Base-by-base conservation (phyloP, 2,113 vertebrate species). In the Tapirus terrestris region DNA sequence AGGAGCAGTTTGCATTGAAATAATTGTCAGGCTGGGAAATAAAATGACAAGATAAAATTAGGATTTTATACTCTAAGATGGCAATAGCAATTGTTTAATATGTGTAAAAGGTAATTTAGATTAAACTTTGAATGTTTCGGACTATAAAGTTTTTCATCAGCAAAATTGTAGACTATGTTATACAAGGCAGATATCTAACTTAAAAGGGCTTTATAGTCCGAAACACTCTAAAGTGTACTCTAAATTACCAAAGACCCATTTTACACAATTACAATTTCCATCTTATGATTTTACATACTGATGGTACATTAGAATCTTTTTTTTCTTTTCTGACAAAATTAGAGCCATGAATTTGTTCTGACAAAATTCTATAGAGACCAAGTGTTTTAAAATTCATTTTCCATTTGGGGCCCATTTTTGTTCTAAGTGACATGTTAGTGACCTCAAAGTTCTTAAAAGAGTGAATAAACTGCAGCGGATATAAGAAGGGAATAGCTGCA, bases 1-100 rank as follows among this genome's bases (percentile, higher is more conserved):
- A 99, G 97, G 99, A 99, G 98, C 99, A 99, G 99, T 99, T 99
- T 99, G 99, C 99, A 99, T 99, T 99, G 99, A 99, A 99, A 98
- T 99, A 99, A 99, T 99, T 99, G 97, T 99, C 99, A 98, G 99
- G 99, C 99, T 99, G 98, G 98, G 98, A 99, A 98, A 99, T 83
- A 98, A 97, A 98, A 98, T 94, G 96, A 98, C 96, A 98, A 98
- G 95, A 98, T 86, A 96, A 98, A 98, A 98, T 98, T 96, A 98
- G 97, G 97, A 97, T 98, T 98, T 97, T 91, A 97, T 25, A 97
- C 67, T 97, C 87, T 96, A 95, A 98, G 94, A 98, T 94, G 94
- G 97, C 92, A 98, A 94, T 75, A 98, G 97, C 96, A 97, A 97
- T 98, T 98, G 98, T 96, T 97, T 98, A 98, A 97, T 98, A 98